phyloP scores from a whole-genome alignment of 2,797 vertebrate species.

The Pipistrellus pygmaeus region DNA sequence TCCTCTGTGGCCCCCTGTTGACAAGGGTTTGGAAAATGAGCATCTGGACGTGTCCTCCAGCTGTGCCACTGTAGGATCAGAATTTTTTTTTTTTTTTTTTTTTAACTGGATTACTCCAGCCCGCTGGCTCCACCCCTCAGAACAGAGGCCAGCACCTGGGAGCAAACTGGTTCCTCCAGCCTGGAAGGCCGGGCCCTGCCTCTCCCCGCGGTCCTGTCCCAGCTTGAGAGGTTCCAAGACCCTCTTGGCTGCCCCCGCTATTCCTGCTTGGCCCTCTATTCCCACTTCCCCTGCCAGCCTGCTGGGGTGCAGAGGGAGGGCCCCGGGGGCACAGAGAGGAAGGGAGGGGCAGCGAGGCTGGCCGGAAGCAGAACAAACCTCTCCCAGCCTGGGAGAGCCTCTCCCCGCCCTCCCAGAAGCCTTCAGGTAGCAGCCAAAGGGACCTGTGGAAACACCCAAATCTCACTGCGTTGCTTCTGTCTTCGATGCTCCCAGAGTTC shows the following conservation, averaged over 20 bases:
- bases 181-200: conserved; percentile 1
- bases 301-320: not conserved
- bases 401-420: not conserved
- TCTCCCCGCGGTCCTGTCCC: not conserved
- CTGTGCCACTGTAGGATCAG: not conserved
- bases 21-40: not conserved
- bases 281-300: not conserved
- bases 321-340: not conserved
- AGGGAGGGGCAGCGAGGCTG: not conserved
- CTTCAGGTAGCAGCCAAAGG: not conserved
- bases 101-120: not conserved
- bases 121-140: not conserved
- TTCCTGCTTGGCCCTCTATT: not conserved
- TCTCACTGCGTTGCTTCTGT: accelerated
- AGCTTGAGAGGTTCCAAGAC: not conserved
- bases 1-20: not conserved
- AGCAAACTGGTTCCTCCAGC: conserved; percentile 71
- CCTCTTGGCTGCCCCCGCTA: not conserved
- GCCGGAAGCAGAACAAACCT: conserved; percentile 39
- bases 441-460: not conserved
- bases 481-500: not conserved
- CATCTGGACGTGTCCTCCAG: not conserved
- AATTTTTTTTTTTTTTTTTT: not conserved
- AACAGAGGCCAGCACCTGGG: conserved; percentile 54
- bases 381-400: conserved; percentile 21